Base-by-base conservation (phyloP, 2,888 invertebrate species). In the Dioctria rufipes region DNA sequence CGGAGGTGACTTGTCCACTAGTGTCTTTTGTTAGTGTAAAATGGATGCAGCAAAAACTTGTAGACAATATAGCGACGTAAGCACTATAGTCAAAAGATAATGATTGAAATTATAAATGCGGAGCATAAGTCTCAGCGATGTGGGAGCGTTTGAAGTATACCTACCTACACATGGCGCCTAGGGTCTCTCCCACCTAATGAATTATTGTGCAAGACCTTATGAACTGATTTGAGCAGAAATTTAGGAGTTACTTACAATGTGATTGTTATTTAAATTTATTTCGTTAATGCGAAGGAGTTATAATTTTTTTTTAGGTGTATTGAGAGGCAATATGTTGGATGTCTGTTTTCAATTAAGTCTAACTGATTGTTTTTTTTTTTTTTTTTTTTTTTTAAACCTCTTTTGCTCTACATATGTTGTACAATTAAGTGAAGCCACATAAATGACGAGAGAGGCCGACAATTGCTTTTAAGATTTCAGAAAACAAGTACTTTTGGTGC, bases 161-260 rank as follows among this genome's bases (percentile, higher is more conserved):
- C n/a, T 13, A 66, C 4, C 40, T 65, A 65, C 3, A 8, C 11
- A 13, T 25, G 67, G 67, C 67, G 67, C 46, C 67, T 67, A 67
- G 46, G 46, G 67, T 67, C 13, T 25, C 67, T 67, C 67, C 67
- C 25, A 67, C 67, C 6, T n/a, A 11, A 43, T 67, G 67, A 67
- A 13, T 67, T 43, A 67, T 6, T 67, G 8, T 3, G 46, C n/a
- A 46, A 46, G 46, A 25, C 25, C 43, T 43, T 25, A 67, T 67
- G 40, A 67, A 67, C 43, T 43, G 43, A 67, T 67, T n/a, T 13
- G 46, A 43, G 46, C 13, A 13, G 42, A 43, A 49, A 67, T 67
- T 67, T 25, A 43, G 67, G 13, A 67, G 67, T 13, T 25, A 46
- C 46, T 67, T 67, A 13, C 13, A 67, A n/a, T 25, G 11, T 67